These are phyloP conservation scores for Cheumatopsyche charites DNA, from an alignment of 1,140 invertebrate genomes.

Conservation along the genomic window DNA sequence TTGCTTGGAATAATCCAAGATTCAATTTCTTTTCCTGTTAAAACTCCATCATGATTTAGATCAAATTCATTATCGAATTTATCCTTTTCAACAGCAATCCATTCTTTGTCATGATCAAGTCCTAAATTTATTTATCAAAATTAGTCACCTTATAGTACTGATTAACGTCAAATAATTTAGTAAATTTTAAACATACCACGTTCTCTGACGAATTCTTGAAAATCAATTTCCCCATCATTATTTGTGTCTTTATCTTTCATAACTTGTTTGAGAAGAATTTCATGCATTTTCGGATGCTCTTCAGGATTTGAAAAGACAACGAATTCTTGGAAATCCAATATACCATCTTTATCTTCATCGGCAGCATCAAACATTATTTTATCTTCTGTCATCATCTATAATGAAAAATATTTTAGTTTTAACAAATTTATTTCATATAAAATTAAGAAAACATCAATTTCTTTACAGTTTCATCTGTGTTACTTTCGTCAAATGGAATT, in stretches of 20 bases:
- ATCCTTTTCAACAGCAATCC: constrained; percentile 83
- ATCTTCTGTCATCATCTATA: constrained; percentile 76
- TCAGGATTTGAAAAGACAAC: constrained; percentile 92
- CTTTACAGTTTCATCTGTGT: constrained; percentile 38
- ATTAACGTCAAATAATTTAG: too few relatives aligned
- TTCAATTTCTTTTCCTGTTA: constrained; percentile 81
- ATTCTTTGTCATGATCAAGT: constrained; percentile 77
- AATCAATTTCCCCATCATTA: constrained; percentile 81
- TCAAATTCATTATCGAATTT: constrained; percentile 92
- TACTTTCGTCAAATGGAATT: constrained; percentile 42
- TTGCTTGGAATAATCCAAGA: constrained; percentile 93
- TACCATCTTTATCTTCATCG: constrained; percentile 83
- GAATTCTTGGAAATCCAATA: constrained; percentile 81
- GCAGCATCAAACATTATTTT: constrained; percentile 85
- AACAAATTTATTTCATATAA: not conserved
- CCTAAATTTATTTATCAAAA: constrained; percentile 50
- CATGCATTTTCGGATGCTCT: constrained; percentile 89
- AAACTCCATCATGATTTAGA: constrained; percentile 81
- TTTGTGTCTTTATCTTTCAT: constrained; percentile 86
- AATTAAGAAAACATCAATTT: constrained; percentile 52
- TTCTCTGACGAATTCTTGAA: constrained; percentile 84
- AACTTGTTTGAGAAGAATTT: constrained; percentile 81
- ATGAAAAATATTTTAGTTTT: constrained; percentile 33
- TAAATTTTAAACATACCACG: constrained; percentile 65
- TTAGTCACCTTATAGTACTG: too few relatives aligned